Evolutionary conservation across 2,113 vertebrate species (phyloP).

Genomic region (Excalfactoria chinensis): DNA sequence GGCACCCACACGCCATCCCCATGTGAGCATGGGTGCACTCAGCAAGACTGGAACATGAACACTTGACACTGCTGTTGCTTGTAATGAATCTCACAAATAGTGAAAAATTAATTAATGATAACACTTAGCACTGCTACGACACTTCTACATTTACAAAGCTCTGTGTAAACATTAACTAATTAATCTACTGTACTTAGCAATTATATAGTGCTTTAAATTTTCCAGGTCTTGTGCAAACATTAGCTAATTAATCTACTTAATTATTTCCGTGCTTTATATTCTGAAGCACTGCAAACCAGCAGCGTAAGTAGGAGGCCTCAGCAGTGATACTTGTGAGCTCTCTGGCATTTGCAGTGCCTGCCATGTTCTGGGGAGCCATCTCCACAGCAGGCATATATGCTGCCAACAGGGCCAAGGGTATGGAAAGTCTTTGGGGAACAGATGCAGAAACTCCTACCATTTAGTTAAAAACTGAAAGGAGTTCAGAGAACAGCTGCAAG

Average conservation of each 20-base stretch:
- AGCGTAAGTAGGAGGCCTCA: background rate
- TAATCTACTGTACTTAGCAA: conserved; percentile 24
- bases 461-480: background rate
- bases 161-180: conserved; percentile 42
- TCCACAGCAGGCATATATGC: background rate
- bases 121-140: background rate
- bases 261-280: conserved; percentile 1
- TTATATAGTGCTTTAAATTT: conserved; percentile 41
- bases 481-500: background rate
- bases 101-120: conserved; percentile 32
- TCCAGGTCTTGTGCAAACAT: conserved; percentile 31
- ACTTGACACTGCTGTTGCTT: background rate
- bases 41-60: background rate
- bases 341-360: rapidly evolving
- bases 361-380: rapidly evolving
- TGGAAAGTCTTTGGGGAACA: background rate
- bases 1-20: too few species aligned
- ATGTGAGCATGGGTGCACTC: too few species aligned
- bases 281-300: background rate
- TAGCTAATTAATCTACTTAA: conserved; percentile 52
- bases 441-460: background rate
- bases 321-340: background rate
- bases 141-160: conserved; percentile 23
- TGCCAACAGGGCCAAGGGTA: background rate
- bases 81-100: background rate